A percentile compares a stretch with the other conserved stretches of the same genome.
Evolutionary conservation across 2,113 vertebrate species (phyloP).

Genomic region (Mirounga angustirostris): DNA sequence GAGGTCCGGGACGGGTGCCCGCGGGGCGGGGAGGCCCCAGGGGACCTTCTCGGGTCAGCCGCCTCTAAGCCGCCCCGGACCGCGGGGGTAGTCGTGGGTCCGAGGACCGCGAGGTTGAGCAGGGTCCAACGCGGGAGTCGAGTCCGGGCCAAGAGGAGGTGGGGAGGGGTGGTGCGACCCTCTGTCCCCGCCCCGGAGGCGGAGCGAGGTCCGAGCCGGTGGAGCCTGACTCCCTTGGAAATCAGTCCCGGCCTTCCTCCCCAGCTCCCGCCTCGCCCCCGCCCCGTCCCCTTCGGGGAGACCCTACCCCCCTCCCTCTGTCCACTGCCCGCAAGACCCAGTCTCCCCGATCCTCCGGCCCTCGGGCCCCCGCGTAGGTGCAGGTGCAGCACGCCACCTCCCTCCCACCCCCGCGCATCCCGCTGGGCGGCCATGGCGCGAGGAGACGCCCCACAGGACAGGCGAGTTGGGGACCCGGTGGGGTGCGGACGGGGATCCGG

Average conservation of each 20-base stretch:
- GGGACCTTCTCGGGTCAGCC: not conserved
- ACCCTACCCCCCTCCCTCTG: fast-evolving
- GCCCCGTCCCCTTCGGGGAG: too few relatives aligned
- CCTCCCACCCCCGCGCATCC: not conserved
- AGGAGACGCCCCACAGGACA: slow-evolving; percentile 71
- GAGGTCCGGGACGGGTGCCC: too few relatives aligned
- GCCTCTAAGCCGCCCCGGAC: not conserved
- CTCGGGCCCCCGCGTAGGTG: not conserved
- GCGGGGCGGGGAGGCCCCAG: not conserved
- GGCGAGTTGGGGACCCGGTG: slow-evolving; percentile 35
- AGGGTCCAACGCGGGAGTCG: fast-evolving
- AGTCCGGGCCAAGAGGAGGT: fast-evolving
- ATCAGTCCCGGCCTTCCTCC: too few relatives aligned
- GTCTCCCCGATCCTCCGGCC: not conserved
- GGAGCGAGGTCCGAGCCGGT: not conserved
- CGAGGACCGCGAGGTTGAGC: fast-evolving
- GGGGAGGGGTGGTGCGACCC: not conserved
- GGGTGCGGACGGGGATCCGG: not conserved
- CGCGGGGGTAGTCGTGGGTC: fast-evolving
- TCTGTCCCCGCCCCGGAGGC: slow-evolving; percentile 54
- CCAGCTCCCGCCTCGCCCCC: not conserved
- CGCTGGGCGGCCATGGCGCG: slow-evolving; percentile 68
- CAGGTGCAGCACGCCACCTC: not conserved
- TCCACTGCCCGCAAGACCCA: not conserved
- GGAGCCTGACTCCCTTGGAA: fast-evolving